phyloP scores from a whole-genome alignment of 2,888 invertebrate species.

The Euspilapteryx auroguttella region DNA sequence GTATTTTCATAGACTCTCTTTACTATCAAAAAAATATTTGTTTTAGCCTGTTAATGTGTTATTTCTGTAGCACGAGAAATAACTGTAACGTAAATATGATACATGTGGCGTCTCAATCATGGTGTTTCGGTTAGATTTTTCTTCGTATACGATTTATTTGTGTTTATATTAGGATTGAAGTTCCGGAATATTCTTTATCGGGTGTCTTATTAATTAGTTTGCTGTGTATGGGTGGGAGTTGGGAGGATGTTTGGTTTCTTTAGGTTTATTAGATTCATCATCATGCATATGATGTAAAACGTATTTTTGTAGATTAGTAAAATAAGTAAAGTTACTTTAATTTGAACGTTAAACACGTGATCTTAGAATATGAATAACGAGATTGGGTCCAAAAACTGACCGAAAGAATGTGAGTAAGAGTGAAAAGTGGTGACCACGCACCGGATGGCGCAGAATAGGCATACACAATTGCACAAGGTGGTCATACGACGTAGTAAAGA shows the following conservation, averaged over 20 bases:
- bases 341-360: too few relatives aligned
- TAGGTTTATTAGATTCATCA: conserved; percentile 2
- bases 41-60: conserved; percentile 26
- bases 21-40: conserved; percentile 35
- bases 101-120: conserved; percentile 44
- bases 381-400: too few relatives aligned
- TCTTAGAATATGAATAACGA: too few relatives aligned
- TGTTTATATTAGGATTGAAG: conserved; percentile 4
- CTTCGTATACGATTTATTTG: conserved; percentile 8
- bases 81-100: conserved; percentile 49
- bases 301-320: too few relatives aligned
- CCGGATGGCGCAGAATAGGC: too few relatives aligned
- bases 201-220: conserved; percentile 5
- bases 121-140: conserved; percentile 8
- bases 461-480: too few relatives aligned
- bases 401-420: too few relatives aligned
- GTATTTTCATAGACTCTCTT: conserved; percentile 35
- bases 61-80: conserved; percentile 40
- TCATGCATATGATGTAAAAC: too few relatives aligned
- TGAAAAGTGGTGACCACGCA: too few relatives aligned
- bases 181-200: conserved; percentile 3
- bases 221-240: not conserved
- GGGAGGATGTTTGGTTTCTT: conserved; percentile 3
- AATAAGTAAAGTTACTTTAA: too few relatives aligned
- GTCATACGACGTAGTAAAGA: too few relatives aligned